These are phyloP conservation scores for Astyanax mexicanus DNA, from an alignment of 2,797 vertebrate genomes.

Conservation along the genomic window DNA sequence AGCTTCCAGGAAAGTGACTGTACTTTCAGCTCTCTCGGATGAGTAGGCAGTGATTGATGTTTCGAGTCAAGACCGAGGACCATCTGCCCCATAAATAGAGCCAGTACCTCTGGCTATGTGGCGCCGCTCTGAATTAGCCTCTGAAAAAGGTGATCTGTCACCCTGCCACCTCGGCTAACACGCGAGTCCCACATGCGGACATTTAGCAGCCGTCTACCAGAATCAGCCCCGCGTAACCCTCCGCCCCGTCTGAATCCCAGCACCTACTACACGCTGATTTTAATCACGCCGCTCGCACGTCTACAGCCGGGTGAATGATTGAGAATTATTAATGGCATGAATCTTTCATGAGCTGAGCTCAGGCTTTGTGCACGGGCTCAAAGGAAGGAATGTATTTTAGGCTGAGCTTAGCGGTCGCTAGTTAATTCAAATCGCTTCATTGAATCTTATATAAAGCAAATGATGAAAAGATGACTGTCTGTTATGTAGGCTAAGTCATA, in stretches of 20 bases:
- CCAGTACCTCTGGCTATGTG: conserved; percentile 35
- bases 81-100: conserved; percentile 52
- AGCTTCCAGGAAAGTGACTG: not conserved
- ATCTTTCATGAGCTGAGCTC: conserved; percentile 44
- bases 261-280: conserved; percentile 12
- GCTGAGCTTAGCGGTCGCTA: not conserved
- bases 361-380: conserved; percentile 20
- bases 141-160: conserved; percentile 48
- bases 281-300: conserved; percentile 30
- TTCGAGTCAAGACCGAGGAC: conserved; percentile 41
- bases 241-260: not conserved
- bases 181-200: not conserved
- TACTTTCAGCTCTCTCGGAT: conserved; percentile 23
- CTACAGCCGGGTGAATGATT: conserved; percentile 26
- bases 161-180: conserved; percentile 24
- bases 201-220: not conserved
- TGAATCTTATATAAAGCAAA: not conserved
- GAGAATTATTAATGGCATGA: conserved; percentile 51
- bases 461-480: conserved; percentile 10
- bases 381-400: conserved; percentile 28
- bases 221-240: not conserved
- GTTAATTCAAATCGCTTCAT: not conserved
- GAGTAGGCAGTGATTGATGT: conserved; percentile 49
- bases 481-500: not conserved
- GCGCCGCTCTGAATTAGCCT: conserved; percentile 47